These are phyloP conservation scores for Samia ricini DNA, from an alignment of 1,140 invertebrate genomes.

Conservation along the genomic window DNA sequence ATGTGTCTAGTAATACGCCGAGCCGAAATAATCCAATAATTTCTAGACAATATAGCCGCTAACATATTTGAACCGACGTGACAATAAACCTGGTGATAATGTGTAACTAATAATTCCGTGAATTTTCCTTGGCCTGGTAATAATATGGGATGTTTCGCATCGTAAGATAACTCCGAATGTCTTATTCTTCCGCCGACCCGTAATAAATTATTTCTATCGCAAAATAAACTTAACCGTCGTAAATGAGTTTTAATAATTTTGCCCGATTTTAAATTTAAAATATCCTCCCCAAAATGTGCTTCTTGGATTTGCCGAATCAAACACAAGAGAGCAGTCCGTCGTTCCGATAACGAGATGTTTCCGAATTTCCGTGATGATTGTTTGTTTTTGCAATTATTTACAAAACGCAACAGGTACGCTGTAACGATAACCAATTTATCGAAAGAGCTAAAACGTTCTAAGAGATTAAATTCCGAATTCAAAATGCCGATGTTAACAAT, in stretches of 20 bases:
- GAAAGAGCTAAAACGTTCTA: neutral
- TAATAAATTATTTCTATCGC: neutral
- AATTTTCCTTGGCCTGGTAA: too few species aligned
- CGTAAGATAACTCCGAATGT: neutral
- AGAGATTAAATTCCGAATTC: neutral
- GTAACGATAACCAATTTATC: neutral
- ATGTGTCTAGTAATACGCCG: too few species aligned
- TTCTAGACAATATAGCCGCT: too few species aligned
- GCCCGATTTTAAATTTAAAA: neutral
- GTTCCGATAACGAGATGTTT: neutral
- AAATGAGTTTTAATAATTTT: neutral
- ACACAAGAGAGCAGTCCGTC: neutral
- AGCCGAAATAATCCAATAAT: too few species aligned
- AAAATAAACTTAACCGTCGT: neutral
- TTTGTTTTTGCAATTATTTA: neutral
- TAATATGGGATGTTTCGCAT: conserved; percentile 11
- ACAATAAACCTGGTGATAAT: too few species aligned
- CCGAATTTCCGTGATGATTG: too few species aligned
- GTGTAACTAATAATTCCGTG: too few species aligned
- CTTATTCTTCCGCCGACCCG: conserved; percentile 10
- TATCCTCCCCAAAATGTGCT: neutral
- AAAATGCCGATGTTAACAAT: too few species aligned
- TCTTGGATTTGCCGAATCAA: neutral
- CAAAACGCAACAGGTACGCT: neutral
- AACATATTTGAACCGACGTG: too few species aligned